These are phyloP conservation scores for Semicossyphus pulcher DNA, from an alignment of 2,113 vertebrate species.

Conservation along the genomic window DNA sequence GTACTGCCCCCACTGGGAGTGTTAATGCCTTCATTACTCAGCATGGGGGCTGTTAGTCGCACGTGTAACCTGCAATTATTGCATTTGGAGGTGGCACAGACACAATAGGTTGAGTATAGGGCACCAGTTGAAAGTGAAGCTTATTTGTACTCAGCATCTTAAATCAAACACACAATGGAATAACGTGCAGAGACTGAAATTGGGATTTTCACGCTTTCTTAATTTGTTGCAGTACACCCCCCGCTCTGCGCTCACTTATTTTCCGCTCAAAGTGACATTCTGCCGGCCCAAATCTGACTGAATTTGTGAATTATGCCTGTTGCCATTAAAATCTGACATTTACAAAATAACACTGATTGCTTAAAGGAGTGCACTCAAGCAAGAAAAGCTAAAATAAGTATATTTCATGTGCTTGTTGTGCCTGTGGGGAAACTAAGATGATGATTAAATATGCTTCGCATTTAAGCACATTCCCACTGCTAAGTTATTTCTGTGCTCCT, in stretches of 20 bases:
- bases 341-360: conserved; percentile 69
- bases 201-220: conserved; percentile 41
- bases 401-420: conserved; percentile 59
- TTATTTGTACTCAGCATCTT: conserved; percentile 29
- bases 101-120: conserved; percentile 54
- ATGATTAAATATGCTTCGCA: conserved; percentile 64
- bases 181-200: conserved; percentile 1
- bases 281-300: conserved; percentile 15
- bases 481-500: conserved; percentile 33
- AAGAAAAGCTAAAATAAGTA: conserved; percentile 51
- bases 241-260: neutral
- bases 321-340: conserved; percentile 69
- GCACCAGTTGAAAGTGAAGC: conserved; percentile 7
- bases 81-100: conserved; percentile 45
- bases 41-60: conserved; percentile 53
- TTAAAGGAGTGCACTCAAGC: conserved; percentile 61
- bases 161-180: conserved; percentile 1
- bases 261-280: conserved; percentile 17
- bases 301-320: conserved; percentile 54
- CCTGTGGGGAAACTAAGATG: conserved; percentile 60
- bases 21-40: conserved; percentile 64
- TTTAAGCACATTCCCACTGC: conserved; percentile 41
- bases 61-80: conserved; percentile 61
- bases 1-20: conserved; percentile 32
- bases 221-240: conserved; percentile 8